Conservation (phyloP, 2,797 vertebrate genomes). For the Anas bernieri region DNA sequence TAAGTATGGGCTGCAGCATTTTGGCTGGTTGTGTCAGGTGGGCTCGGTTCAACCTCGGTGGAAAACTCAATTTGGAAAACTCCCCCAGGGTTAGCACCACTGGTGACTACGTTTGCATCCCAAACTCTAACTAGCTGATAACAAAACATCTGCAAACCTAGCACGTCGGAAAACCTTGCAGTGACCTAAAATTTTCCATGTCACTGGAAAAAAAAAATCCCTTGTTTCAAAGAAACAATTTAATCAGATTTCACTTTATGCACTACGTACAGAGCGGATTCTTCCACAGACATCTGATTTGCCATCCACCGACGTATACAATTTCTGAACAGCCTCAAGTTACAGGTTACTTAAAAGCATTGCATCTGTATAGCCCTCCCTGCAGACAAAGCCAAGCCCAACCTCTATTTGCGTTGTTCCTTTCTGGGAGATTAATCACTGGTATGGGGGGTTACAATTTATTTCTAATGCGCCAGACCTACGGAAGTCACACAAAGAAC, state of each 20-base stretch:
- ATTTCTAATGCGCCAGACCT: slow-evolving; percentile 25
- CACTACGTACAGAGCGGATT: not conserved
- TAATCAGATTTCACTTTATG: not conserved
- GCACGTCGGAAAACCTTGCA: not conserved
- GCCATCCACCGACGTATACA: not conserved
- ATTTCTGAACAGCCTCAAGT: slow-evolving; percentile 1
- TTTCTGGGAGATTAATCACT: slow-evolving; percentile 38
- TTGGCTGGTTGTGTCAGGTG: slow-evolving; percentile 18
- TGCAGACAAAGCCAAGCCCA: slow-evolving; percentile 39
- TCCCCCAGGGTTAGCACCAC: not conserved
- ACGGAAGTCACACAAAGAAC: slow-evolving; percentile 47
- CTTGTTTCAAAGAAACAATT: slow-evolving; percentile 20
- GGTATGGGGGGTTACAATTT: slow-evolving; percentile 29
- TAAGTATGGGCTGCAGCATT: not conserved
- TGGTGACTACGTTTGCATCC: fast-evolving
- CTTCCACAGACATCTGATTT: slow-evolving; percentile 22
- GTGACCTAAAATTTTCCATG: not conserved
- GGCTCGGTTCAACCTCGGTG: not conserved
- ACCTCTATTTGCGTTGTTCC: slow-evolving; percentile 14
- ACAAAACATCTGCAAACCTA: not conserved
- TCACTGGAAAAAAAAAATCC: not conserved
- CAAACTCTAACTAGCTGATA: not conserved
- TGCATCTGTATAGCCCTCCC: not conserved
- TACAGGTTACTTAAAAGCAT: slow-evolving; percentile 28
- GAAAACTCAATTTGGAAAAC: not conserved